These are phyloP conservation scores for Batillaria attramentaria DNA, from an alignment of 1,140 invertebrate genomes.

Conservation along the genomic window DNA sequence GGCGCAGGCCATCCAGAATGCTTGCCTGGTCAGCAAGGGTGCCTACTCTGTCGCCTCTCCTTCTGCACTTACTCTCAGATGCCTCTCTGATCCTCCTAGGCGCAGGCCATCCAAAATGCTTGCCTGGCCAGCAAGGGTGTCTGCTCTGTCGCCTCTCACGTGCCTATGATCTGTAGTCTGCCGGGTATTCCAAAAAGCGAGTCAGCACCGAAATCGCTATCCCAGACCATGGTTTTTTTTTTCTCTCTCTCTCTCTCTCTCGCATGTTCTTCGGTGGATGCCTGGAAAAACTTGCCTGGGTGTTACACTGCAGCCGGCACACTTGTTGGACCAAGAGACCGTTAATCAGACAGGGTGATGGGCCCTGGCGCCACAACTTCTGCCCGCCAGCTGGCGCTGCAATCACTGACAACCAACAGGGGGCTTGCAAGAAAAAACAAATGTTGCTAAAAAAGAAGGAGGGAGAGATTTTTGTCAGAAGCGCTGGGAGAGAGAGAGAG, in stretches of 20 bases:
- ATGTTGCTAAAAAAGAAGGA: too few relatives aligned
- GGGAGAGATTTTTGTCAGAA: too few relatives aligned
- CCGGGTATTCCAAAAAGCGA: neutral
- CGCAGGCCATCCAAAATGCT: too few relatives aligned
- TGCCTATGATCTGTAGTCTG: neutral
- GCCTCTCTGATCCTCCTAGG: too few relatives aligned
- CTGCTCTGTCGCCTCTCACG: too few relatives aligned
- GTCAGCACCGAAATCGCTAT: neutral
- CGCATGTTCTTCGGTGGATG: neutral
- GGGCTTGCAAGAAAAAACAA: neutral
- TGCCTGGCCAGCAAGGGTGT: too few relatives aligned
- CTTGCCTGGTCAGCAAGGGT: too few relatives aligned
- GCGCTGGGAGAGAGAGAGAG: too few relatives aligned
- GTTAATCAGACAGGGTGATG: constrained; percentile 1
- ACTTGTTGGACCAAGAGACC: constrained; percentile 3
- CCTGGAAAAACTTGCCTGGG: neutral
- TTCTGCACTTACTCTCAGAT: constrained; percentile 2
- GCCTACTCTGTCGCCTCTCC: neutral
- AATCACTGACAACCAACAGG: constrained; percentile 3
- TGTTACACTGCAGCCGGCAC: neutral
- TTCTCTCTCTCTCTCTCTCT: neutral
- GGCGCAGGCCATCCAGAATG: too few relatives aligned
- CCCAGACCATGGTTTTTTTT: neutral
- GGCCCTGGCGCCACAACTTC: neutral
- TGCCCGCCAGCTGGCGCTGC: neutral